Evolutionary conservation across 2,888 invertebrate genomes (phyloP).

Genomic region (Pasiphila rectangulata): DNA sequence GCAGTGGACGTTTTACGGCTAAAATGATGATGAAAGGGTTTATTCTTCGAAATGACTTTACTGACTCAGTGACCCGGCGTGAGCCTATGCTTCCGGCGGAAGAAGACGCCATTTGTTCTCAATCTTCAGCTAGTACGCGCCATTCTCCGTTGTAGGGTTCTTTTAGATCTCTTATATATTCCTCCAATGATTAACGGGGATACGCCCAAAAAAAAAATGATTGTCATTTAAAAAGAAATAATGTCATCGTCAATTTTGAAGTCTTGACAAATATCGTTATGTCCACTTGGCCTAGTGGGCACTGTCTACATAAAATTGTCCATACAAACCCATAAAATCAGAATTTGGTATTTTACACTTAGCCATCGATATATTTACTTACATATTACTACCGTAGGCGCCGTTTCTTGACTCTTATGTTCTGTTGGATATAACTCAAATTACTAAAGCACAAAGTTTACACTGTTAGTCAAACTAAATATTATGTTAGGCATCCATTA

Average conservation of each 20-base stretch:
- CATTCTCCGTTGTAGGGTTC: no score
- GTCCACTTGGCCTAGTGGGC: neutral
- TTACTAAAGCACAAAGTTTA: neutral
- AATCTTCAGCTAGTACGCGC: no score
- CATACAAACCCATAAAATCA: neutral
- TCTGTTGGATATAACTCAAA: neutral
- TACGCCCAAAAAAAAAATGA: no score
- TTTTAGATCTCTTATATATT: no score
- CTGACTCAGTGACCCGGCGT: no score
- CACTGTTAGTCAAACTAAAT: constrained; percentile 7
- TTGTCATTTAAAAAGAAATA: no score
- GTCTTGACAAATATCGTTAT: neutral
- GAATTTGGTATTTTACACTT: constrained; percentile 17
- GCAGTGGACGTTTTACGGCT: no score
- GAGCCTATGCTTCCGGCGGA: no score
- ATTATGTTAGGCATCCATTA: constrained; percentile 13
- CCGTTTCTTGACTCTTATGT: neutral
- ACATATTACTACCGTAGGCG: neutral
- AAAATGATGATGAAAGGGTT: no score
- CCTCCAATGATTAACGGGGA: no score
- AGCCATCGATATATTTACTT: constrained; percentile 20
- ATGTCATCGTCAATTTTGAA: neutral
- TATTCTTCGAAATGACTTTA: no score
- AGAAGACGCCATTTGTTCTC: no score
- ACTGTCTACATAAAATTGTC: neutral